Base-by-base conservation (phyloP, 2,113 vertebrate genomes). In the Alethe diademata region DNA sequence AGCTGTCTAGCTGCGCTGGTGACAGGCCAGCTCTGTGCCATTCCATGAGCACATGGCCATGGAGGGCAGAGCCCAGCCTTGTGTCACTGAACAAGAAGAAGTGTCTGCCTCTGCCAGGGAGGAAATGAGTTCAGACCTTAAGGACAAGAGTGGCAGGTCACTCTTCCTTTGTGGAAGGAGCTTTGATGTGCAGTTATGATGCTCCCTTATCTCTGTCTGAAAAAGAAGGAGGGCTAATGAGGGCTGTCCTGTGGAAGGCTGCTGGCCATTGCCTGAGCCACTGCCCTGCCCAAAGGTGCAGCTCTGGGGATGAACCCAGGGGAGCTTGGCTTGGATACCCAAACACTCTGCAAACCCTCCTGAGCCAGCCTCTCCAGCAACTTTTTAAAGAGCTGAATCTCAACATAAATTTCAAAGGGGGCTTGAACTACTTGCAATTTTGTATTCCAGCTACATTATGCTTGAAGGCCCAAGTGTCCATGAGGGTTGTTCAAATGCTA, bases 401-500 rank as follows among this genome's bases (percentile, higher is more conserved):
- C 84, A 61, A 73, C 35, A 8, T 7, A 62, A 64, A 79, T 83
- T 87, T 92, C 66, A 79, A 78, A 66, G 47, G 28, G 12, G 14
- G 42, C 23, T 92, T 89, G 80, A 92, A 64, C 71, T 64, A 47
- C 33, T 91, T 80, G 51, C 9, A 16, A 35, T 78, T 91, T 66
- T 78, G 12, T 80, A 57, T 88, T 91, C 64, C 35, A 78, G 65
- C 26, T 84, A 67, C 1, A 0, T 78, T 85, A 48, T 0, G 28
- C 60, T 72, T 42, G 38, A 92, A 92, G 86, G 83, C 48, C 76
- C 40, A 74, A 95, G 69, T 50, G 60, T 78, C 82, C 72, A 38
- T 1, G 1, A 96, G 61, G 25, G 15, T 72, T 91, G 48, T 90
- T 88, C 86, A 92, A 92, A 85, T 13, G 70, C 87, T 97, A 93